These are phyloP conservation scores for Pteronura brasiliensis DNA, from an alignment of 2,113 vertebrate genomes.

Conservation along the genomic window DNA sequence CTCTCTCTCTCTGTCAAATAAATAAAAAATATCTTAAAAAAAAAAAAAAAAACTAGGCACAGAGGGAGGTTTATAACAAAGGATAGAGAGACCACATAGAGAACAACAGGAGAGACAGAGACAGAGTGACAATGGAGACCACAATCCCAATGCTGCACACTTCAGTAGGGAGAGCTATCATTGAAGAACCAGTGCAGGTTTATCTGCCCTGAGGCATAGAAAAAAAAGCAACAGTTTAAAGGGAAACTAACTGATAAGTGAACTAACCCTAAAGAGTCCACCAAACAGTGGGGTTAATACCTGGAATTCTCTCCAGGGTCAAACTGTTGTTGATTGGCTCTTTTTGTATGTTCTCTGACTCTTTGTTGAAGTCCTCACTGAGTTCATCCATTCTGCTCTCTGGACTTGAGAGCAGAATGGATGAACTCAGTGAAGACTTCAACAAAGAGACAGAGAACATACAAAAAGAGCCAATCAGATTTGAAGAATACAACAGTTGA, in stretches of 20 bases:
- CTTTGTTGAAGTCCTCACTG: too few species aligned
- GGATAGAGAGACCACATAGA: not conserved
- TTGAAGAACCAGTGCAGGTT: not conserved
- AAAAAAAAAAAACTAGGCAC: not conserved
- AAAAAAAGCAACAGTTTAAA: not conserved
- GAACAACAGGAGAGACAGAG: not conserved
- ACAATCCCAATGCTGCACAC: not conserved
- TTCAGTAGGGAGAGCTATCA: not conserved
- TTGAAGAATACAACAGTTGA: not conserved
- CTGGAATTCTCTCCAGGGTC: not conserved
- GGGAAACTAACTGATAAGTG: not conserved
- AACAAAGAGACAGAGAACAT: not conserved
- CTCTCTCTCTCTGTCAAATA: too few species aligned
- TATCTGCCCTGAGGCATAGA: not conserved
- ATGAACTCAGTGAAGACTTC: not conserved
- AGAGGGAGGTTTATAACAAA: not conserved
- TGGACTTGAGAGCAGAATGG: not conserved
- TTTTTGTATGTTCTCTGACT: too few species aligned
- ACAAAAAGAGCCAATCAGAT: not conserved
- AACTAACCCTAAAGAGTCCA: not conserved
- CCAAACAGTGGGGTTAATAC: not conserved
- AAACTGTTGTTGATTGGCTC: too few species aligned
- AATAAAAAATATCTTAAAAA: too few species aligned
- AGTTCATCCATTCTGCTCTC: too few species aligned
- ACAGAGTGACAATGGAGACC: not conserved